Percentiles rank a stretch among this genome's conserved stretches.
These are phyloP conservation scores for Ariopsis seemanni DNA, from an alignment of 2,113 vertebrate genomes.

Conservation along the genomic window DNA sequence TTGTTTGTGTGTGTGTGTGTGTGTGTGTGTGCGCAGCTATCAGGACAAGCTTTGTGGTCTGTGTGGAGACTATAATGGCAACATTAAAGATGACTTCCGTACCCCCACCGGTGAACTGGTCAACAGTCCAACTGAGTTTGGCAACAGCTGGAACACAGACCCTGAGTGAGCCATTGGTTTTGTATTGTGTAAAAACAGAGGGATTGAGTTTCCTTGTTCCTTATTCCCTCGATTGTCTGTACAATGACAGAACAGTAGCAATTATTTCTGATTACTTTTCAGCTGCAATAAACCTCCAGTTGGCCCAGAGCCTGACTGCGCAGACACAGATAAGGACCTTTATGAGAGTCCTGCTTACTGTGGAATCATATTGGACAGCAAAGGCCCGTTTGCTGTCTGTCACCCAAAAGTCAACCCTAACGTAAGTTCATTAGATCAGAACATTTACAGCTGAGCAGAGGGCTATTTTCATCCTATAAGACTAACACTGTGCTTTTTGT, in stretches of 20 bases:
- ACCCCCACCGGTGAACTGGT: constrained; percentile 67
- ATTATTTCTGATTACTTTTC: constrained; percentile 4
- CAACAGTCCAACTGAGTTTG: constrained; percentile 65
- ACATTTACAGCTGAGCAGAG: neutral
- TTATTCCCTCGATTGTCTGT: neutral
- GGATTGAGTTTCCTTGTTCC: neutral
- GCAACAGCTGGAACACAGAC: constrained; percentile 74
- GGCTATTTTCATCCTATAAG: neutral
- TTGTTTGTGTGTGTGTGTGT: neutral
- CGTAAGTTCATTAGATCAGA: constrained; percentile 55
- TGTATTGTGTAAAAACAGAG: neutral
- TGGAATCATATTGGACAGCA: constrained; percentile 65
- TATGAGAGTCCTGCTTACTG: constrained; percentile 72
- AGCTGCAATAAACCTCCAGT: constrained; percentile 71
- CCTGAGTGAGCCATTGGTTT: constrained; percentile 61
- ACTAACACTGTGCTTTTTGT: neutral
- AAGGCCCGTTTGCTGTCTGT: constrained; percentile 65
- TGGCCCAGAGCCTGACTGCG: constrained; percentile 64
- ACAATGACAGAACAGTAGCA: neutral
- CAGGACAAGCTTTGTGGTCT: constrained; percentile 69
- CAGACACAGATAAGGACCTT: constrained; percentile 62
- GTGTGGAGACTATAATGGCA: constrained; percentile 73
- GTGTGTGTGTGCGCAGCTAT: constrained; percentile 58
- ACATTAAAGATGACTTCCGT: constrained; percentile 71
- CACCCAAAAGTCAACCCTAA: constrained; percentile 66